Evolutionary conservation across 2,797 vertebrate species (phyloP), one percentile per base, ranked within the genome.

Genomic region (Megalops cyprinoides): DNA sequence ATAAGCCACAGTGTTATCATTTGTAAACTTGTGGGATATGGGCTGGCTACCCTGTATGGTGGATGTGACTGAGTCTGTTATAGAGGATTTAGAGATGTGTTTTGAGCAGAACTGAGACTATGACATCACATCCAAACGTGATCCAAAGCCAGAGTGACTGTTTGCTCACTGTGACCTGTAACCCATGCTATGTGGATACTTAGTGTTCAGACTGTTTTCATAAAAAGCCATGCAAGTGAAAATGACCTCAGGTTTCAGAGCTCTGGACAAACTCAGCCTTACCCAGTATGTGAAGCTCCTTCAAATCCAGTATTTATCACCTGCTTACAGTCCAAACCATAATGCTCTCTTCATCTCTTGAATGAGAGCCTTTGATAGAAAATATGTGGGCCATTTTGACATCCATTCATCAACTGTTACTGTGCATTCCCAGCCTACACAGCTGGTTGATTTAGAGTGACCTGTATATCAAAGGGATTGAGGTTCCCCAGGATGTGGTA

Each of bases 371-470:
- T 71, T 71, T 42, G 14, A 71, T 71, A 42, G 7, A 44, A 71
- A 71, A 71, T 39, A 71, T 44, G 25, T 71, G 67, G 39, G 37
- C 42, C 20, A 20, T 42, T 69, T 39, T 69, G 15, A 23, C 39
- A 44, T 39, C 67, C 67, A 71, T 44, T 23, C 44, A 71, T 71
- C 39, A 25, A 20, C 20, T 44, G 28, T 23, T 42, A 42, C 37
- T 71, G 67, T 71, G 67, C 7, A 71, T 44, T 71, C 67, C 8
- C 39, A 71, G 67, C n/a, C 37, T 67, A 37, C 6, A 44, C 67
- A 20, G 6, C 67, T 71, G 67, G 37, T 44, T 9, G 39, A 44
- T 44, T 44, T 71, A 20, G 39, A 23, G 18, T 7, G 39, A 44
- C 44, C 67, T 37, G 4, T 71, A n/a, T 20, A 42, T 71, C 67